Percentiles rank a stretch among this genome's conserved stretches.
phyloP scores from a whole-genome alignment of 2,797 vertebrate species.

The Poecilia picta region DNA sequence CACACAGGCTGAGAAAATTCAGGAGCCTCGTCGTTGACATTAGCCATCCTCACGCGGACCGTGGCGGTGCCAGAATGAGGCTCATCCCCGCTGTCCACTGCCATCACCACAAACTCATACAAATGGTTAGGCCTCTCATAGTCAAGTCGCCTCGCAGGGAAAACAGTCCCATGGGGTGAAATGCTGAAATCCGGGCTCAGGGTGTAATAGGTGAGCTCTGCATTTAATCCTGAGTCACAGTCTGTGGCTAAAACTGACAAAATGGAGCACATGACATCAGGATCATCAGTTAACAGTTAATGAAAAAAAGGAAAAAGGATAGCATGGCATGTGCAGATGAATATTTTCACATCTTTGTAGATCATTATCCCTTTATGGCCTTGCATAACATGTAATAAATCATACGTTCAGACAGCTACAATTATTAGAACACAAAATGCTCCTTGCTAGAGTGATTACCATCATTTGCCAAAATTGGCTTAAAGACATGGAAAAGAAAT shows the following conservation, averaged over 20 bases:
- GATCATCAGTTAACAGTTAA: constrained; percentile 59
- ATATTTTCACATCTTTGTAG: constrained; percentile 69
- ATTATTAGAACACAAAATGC: constrained; percentile 51
- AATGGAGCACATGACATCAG: constrained; percentile 28
- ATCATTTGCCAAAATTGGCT: constrained; percentile 47
- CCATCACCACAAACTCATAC: constrained; percentile 92
- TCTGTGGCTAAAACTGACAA: constrained; percentile 87
- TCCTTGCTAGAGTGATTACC: constrained; percentile 43
- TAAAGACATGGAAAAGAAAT: constrained; percentile 39
- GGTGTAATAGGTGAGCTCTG: constrained; percentile 87
- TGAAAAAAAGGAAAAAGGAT: constrained; percentile 35
- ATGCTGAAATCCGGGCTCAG: constrained; percentile 89
- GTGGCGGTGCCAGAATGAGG: constrained; percentile 88
- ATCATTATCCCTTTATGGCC: constrained; percentile 67
- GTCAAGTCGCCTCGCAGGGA: constrained; percentile 84
- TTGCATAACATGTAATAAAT: constrained; percentile 71
- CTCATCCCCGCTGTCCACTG: constrained; percentile 85
- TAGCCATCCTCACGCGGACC: constrained; percentile 87
- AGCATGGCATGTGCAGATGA: constrained; percentile 58
- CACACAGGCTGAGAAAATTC: constrained; percentile 89
- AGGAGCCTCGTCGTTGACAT: constrained; percentile 89
- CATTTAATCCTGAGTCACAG: constrained; percentile 88
- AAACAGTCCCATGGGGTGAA: constrained; percentile 86
- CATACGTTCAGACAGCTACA: constrained; percentile 61
- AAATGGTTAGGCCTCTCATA: constrained; percentile 88